Evolutionary conservation across 2,888 invertebrate genomes (phyloP), one percentile per base, ranked within the genome.

Genomic region (Physocephala rufipes): DNA sequence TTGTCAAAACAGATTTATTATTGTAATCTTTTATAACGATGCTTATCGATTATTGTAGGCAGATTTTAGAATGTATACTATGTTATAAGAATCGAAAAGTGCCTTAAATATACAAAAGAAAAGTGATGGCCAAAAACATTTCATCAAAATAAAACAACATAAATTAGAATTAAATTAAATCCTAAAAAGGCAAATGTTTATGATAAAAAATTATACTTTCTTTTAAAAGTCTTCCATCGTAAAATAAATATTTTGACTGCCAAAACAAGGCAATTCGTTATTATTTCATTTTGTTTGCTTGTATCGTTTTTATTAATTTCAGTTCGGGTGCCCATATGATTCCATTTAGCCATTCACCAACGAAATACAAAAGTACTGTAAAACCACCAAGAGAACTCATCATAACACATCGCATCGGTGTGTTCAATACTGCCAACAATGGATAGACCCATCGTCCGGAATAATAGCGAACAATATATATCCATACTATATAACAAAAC

Each of bases 401-500:
- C 86, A 96, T 95, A 9, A 90, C 82, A 63, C 91, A 87, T 81
- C 94, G 89, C 72, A 92, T 81, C 2, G 92, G 91, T 82, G 90
- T 87, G 78, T 91, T 90, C 67, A 97, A 86, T 1, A 95, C 91
- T 71, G 91, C 90, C 75, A 97, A 87, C 65, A 97, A 88, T 0
- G 97, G 97, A 83, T 97, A 97, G 0, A 96, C 95, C 97, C 97
- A 97, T 73, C 91, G 87, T 30, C 93, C 93, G 30, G 91, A 90
- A 75, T 89, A 89, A 74, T 88, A 88, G 80, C 91, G 90, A 61
- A 95, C 91, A 49, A 92, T 87, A 82, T 93, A 92, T 66, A 94
- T 86, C 96, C 96, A 96, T 58, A 90, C 79, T 71, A 93, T 87
- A 85, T 95, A 96, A 43, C 87, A 80, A 1, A 90, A 77, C 89